Conservation (phyloP, 2,113 vertebrate genomes). For the Campylorhamphus procurvoides region DNA sequence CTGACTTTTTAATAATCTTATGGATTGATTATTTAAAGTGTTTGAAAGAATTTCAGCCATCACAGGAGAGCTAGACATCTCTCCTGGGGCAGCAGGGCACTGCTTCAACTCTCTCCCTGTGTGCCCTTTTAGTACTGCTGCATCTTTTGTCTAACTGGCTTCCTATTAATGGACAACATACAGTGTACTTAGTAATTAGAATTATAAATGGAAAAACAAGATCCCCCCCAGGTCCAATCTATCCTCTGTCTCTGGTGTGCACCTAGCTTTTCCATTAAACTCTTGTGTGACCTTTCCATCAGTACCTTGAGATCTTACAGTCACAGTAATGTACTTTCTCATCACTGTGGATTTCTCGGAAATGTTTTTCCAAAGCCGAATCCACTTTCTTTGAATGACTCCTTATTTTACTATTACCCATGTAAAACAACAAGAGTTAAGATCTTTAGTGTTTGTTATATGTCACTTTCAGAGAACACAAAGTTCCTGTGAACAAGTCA, state of each 20-base stretch:
- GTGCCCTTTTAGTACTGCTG: neutral
- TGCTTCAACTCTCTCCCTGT: neutral
- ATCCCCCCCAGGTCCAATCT: neutral
- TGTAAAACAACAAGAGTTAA: neutral
- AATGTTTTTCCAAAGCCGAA: neutral
- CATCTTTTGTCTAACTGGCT: slow-evolving; percentile 2
- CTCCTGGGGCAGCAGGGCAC: neutral
- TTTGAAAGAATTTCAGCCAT: neutral
- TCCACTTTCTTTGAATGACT: neutral
- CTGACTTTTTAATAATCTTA: slow-evolving; percentile 2
- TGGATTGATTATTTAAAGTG: neutral
- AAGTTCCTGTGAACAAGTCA: neutral
- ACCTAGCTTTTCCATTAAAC: neutral
- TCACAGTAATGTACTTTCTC: neutral
- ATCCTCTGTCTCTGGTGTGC: neutral
- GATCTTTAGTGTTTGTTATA: neutral
- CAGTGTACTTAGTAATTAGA: neutral
- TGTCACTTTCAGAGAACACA: neutral
- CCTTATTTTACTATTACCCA: neutral
- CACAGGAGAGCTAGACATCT: neutral
- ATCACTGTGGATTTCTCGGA: neutral
- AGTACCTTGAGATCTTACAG: neutral
- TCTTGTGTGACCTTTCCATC: neutral
- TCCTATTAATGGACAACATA: neutral
- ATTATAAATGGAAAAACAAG: neutral